Percentiles rank a stretch among this genome's conserved stretches.
These are phyloP conservation scores for Poicephalus meyeri DNA, from an alignment of 2,113 vertebrate species.

Conservation along the genomic window DNA sequence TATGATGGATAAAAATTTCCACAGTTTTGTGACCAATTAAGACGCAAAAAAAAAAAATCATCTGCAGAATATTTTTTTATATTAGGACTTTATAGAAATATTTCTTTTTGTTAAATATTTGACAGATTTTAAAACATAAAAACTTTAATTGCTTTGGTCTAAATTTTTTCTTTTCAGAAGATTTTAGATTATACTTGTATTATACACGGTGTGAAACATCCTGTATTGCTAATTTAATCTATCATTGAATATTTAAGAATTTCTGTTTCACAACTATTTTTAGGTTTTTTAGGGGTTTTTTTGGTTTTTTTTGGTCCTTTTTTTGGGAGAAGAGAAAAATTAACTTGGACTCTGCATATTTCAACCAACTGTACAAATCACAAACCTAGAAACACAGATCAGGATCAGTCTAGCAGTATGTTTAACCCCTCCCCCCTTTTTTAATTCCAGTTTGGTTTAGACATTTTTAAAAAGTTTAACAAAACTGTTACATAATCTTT, in stretches of 20 bases:
- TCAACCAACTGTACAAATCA: background rate
- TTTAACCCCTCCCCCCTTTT: background rate
- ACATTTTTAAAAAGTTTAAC: background rate
- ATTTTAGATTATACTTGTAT: background rate
- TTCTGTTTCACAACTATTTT: background rate
- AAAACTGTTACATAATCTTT: background rate
- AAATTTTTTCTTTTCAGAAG: background rate
- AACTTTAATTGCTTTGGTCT: accelerated
- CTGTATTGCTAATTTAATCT: background rate
- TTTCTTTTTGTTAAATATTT: background rate
- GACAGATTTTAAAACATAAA: background rate
- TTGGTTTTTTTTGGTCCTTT: background rate
- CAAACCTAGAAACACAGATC: background rate
- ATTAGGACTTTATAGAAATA: background rate
- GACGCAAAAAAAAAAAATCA: background rate
- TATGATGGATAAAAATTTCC: background rate
- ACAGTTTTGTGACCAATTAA: background rate
- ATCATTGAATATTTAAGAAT: background rate
- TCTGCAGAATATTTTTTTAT: background rate
- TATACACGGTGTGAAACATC: background rate
- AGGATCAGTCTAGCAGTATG: background rate
- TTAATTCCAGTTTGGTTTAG: background rate
- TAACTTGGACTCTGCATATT: background rate
- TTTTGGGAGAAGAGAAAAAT: background rate
- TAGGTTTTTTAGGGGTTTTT: background rate